Base-by-base conservation (phyloP, 1,140 invertebrate genomes). In the Aphis craccivora region DNA sequence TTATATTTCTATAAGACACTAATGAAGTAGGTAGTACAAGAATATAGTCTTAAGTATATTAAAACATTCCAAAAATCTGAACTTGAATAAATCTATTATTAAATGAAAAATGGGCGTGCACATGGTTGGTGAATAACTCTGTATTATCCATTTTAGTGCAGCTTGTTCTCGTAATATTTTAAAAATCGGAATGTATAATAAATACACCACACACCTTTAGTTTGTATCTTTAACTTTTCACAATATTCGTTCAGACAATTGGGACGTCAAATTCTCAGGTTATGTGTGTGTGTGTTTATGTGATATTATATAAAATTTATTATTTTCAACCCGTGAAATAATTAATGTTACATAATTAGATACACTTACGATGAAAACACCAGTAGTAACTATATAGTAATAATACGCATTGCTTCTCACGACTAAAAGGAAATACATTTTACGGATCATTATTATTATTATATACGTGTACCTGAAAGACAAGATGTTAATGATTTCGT, bases 261-360 rank as follows among this genome's bases (percentile, higher is more conserved):
- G 23, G 48, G 25, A 84, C 14, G 2, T 45, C 9, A 87, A 48
- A 87, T 87, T 87, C 43, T 45, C 43, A 48, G 48, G 84, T 60
- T 60, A 7, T 9, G 30, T 22, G 45, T 7, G 86, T 48, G 11
- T 20, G 43, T 30, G 11, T n/a, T 1, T 14, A 14, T n/a, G 11
- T 22, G 4, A n/a, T 81, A 23, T 83, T 37, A 22, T 83, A 83
- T 84, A 30, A 86, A 51, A 45, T 45, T 43, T 30, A 86, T 43
- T 30, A 86, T 88, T 51, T 87, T 20, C 30, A 6, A 45, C 23
- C 84, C 40, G 43, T 87, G 20, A 48, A 87, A 87, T 51, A 87
- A 87, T 51, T 40, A 5, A 89, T 53, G 25, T 55, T 89, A 35
- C 23, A 89, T 89, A 89, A 89, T 89, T 89, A 89, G 87, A 89